phyloP scores from a whole-genome alignment of 1,140 invertebrate species.

The Drosophila truncata region DNA sequence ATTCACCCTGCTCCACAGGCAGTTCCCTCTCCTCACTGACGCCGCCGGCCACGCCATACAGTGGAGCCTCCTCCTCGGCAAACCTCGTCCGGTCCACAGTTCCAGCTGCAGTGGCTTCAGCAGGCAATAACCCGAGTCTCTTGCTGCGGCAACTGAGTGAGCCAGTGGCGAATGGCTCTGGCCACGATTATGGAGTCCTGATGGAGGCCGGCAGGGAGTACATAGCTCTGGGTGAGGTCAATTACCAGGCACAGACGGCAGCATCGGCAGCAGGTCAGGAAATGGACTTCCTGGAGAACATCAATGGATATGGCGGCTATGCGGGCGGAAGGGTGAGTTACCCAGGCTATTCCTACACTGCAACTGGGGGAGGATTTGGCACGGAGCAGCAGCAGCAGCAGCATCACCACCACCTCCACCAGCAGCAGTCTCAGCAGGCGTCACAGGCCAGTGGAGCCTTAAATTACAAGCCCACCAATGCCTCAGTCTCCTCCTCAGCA shows the following conservation, averaged over 20 bases:
- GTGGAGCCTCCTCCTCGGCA: slow-evolving; percentile 10
- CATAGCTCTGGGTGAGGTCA: slow-evolving; percentile 65
- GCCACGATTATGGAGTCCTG: slow-evolving; percentile 65
- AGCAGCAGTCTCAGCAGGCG: slow-evolving; percentile 24
- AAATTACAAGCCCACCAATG: slow-evolving; percentile 68
- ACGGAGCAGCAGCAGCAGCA: slow-evolving; percentile 20
- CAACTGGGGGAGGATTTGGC: slow-evolving; percentile 30
- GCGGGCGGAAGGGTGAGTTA: slow-evolving; percentile 40
- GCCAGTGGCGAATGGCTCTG: slow-evolving; percentile 34
- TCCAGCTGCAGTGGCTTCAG: slow-evolving; percentile 10
- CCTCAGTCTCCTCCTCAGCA: slow-evolving; percentile 3
- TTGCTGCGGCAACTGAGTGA: slow-evolving; percentile 69
- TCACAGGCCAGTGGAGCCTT: slow-evolving; percentile 78
- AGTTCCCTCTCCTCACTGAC: slow-evolving; percentile 80
- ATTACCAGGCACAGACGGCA: slow-evolving; percentile 41
- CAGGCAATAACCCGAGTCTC: slow-evolving; percentile 48
- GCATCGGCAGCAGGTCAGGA: slow-evolving; percentile 46
- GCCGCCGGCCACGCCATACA: slow-evolving; percentile 80
- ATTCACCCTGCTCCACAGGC: slow-evolving; percentile 79
- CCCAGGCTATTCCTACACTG: slow-evolving; percentile 52
- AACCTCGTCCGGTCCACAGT: slow-evolving; percentile 12
- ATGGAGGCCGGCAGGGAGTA: slow-evolving; percentile 73
- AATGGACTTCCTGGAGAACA: slow-evolving; percentile 73
- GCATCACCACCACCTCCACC: slow-evolving; percentile 1
- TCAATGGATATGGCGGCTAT: slow-evolving; percentile 61